Evolutionary conservation across 1,140 invertebrate species (phyloP).

Genomic region (Camponotus floridanus): DNA sequence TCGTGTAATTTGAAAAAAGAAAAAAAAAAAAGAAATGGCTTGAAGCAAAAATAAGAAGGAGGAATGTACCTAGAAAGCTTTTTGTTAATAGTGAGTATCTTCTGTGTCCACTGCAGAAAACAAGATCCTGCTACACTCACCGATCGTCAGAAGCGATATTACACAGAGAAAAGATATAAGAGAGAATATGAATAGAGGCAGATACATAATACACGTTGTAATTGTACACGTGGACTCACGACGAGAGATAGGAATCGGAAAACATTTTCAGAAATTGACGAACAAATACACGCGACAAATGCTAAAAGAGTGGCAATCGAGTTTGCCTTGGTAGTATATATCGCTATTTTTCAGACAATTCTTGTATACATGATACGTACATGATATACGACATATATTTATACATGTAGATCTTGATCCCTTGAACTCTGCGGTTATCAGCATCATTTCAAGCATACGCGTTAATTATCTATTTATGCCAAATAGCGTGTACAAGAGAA

Average conservation of each 20-base stretch:
- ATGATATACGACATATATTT: conserved; percentile 3
- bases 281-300: not conserved
- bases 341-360: conserved; percentile 13
- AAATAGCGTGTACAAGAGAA: conserved; percentile 28
- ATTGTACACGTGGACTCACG: conserved; percentile 33
- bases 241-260: conserved; percentile 5
- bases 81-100: conserved; percentile 85
- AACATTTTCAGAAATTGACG: conserved; percentile 19
- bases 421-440: conserved; percentile 7
- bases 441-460: not conserved
- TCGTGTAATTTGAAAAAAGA: not conserved
- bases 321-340: conserved; percentile 4
- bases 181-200: conserved; percentile 78
- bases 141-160: conserved; percentile 82
- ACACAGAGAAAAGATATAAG: conserved; percentile 79
- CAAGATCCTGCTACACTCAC: conserved; percentile 84
- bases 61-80: conserved; percentile 84
- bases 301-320: conserved; percentile 1
- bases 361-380: not conserved
- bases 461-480: not conserved
- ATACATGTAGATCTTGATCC: conserved; percentile 9
- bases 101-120: conserved; percentile 84
- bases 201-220: conserved; percentile 57
- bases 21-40: conserved; percentile 14
- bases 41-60: conserved; percentile 63